A percentile compares a stretch with the other conserved stretches of the same genome.
Conservation (phyloP, 2,113 vertebrate species). For the Bos javanicus region DNA sequence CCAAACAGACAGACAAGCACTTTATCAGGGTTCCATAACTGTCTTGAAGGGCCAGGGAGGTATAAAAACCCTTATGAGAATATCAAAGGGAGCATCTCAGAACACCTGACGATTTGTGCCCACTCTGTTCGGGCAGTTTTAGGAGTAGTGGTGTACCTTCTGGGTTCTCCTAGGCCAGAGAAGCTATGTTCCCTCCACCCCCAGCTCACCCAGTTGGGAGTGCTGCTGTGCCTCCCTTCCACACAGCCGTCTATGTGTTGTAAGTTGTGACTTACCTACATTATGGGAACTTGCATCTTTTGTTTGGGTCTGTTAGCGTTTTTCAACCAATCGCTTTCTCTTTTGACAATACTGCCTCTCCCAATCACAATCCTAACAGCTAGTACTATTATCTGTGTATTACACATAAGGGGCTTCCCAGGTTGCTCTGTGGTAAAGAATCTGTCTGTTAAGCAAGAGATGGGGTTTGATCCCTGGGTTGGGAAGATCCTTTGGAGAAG, state of each 20-base stretch:
- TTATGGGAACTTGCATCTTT: not conserved
- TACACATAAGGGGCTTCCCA: not conserved
- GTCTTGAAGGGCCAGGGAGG: not conserved
- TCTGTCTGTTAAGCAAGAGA: not conserved
- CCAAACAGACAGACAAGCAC: not conserved
- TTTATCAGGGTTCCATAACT: not conserved
- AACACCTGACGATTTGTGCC: not conserved
- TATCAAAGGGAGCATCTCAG: not conserved
- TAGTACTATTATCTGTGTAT: not conserved
- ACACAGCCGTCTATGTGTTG: not conserved
- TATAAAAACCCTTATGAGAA: not conserved
- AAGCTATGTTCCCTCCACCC: not conserved
- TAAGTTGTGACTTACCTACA: not conserved
- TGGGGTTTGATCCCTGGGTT: not conserved
- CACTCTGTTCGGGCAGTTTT: not conserved
- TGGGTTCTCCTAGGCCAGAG: not conserved
- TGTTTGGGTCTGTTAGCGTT: not conserved
- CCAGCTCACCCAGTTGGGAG: fast-evolving
- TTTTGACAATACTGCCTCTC: not conserved
- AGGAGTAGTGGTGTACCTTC: not conserved
- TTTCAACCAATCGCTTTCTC: not conserved
- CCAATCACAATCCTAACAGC: not conserved
- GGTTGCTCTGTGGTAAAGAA: not conserved
- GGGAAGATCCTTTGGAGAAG: not conserved
- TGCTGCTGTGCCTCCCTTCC: not conserved